Percentiles rank a stretch among this genome's conserved stretches.
These are phyloP conservation scores for Gasteruption jaculator DNA, from an alignment of 2,888 invertebrate species.

Conservation along the genomic window DNA sequence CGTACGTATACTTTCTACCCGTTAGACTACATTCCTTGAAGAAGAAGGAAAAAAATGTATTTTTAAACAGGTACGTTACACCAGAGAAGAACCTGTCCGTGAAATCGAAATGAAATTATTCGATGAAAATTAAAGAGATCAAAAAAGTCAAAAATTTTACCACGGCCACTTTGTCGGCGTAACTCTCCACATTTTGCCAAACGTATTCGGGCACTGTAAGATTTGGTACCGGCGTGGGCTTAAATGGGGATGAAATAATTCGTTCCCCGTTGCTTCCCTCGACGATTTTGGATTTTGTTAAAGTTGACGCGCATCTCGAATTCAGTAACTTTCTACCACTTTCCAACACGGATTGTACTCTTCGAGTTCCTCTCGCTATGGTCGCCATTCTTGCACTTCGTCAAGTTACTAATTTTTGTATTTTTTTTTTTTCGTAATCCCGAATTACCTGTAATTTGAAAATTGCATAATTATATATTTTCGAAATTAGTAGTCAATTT, in stretches of 20 bases:
- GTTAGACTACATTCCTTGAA: constrained; percentile 74
- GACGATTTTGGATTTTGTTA: constrained; percentile 23
- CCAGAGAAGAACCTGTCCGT: too few species aligned
- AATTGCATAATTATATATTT: too few species aligned
- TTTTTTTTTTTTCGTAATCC: too few species aligned
- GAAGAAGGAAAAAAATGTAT: neutral
- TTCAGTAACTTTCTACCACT: constrained; percentile 11
- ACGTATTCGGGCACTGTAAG: constrained; percentile 34
- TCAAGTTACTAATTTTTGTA: too few species aligned
- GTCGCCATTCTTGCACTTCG: too few species aligned
- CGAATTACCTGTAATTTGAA: too few species aligned
- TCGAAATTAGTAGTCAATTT: too few species aligned
- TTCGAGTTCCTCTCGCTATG: too few species aligned
- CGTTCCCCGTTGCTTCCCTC: constrained; percentile 37
- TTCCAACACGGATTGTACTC: too few species aligned
- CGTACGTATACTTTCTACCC: constrained; percentile 69
- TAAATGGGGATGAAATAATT: constrained; percentile 32
- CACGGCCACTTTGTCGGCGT: constrained; percentile 33
- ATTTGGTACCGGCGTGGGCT: constrained; percentile 24
- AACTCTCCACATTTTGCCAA: constrained; percentile 31
- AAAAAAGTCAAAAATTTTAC: constrained; percentile 27
- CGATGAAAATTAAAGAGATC: constrained; percentile 4
- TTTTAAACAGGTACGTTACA: too few species aligned
- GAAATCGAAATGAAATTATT: neutral
- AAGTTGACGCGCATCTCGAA: constrained; percentile 25